A percentile compares a stretch with the other conserved stretches of the same genome.
phyloP scores from a whole-genome alignment of 1,140 invertebrate species.

The Arion vulgaris region DNA sequence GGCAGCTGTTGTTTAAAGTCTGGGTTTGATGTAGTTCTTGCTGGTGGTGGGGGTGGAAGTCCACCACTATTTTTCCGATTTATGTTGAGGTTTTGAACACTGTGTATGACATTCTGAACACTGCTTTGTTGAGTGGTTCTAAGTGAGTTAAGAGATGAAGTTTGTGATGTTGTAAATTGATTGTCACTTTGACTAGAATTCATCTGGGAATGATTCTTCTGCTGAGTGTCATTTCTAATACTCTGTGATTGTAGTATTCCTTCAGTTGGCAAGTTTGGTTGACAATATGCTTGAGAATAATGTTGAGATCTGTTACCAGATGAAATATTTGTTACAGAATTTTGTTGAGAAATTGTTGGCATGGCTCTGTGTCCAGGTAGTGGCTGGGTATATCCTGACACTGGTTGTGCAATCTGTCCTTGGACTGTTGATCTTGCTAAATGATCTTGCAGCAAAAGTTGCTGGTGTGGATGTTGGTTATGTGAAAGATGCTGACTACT shows the following conservation, averaged over 20 bases:
- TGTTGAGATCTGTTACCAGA: background rate
- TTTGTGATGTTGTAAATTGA: background rate
- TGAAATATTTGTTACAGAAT: background rate
- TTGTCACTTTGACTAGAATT: background rate
- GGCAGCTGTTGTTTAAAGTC: conserved; percentile 11
- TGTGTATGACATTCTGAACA: background rate
- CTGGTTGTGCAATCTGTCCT: background rate
- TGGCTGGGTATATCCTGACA: conserved; percentile 31
- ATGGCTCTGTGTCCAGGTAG: conserved; percentile 17
- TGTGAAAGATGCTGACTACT: background rate
- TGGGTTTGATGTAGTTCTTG: conserved; percentile 26
- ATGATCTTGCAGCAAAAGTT: no score
- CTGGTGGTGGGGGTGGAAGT: conserved; percentile 28
- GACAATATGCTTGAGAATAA: conserved; percentile 8
- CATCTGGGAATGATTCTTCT: background rate
- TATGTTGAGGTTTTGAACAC: conserved; percentile 24
- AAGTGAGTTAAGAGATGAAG: background rate
- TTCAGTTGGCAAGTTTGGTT: background rate
- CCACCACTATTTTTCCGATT: conserved; percentile 13
- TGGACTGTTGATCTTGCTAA: background rate
- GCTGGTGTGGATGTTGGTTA: background rate
- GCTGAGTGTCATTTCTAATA: background rate
- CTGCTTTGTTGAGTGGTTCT: background rate
- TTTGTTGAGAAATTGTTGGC: background rate
- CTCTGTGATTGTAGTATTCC: background rate